Evolutionary conservation across 2,888 invertebrate genomes (phyloP).

Genomic region (Tenthredo mesomela): DNA sequence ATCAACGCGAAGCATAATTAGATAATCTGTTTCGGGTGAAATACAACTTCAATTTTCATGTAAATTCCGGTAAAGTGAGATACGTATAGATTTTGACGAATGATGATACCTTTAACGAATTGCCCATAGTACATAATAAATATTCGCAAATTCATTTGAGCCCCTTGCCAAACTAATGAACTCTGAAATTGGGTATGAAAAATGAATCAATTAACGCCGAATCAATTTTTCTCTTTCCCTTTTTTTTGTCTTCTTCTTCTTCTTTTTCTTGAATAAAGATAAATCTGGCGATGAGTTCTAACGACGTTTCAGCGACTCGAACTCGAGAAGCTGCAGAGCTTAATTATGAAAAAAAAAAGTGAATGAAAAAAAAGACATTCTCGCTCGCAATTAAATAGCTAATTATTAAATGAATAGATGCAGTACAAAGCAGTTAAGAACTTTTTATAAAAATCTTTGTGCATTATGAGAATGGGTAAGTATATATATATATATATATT

Average conservation of each 20-base stretch:
- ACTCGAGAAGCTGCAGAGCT: background rate
- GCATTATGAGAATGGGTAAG: background rate
- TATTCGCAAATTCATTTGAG: background rate
- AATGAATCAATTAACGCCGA: background rate
- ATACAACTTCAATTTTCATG: background rate
- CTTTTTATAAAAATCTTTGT: slow-evolving; percentile 7
- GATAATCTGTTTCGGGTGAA: background rate
- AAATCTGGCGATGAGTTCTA: background rate
- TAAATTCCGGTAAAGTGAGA: background rate
- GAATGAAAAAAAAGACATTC: background rate
- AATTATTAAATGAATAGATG: slow-evolving; percentile 3
- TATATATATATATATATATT: too few species aligned
- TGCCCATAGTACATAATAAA: background rate
- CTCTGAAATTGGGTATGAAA: background rate
- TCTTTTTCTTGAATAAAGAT: background rate
- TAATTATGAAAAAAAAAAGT: background rate
- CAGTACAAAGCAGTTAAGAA: background rate
- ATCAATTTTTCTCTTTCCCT: background rate
- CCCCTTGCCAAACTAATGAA: background rate
- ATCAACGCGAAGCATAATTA: background rate
- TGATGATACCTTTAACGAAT: background rate
- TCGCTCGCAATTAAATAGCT: background rate
- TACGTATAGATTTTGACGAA: background rate
- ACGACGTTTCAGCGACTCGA: background rate
- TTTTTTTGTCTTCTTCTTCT: background rate